Base-by-base conservation (phyloP, 2,888 invertebrate species). In the Lobophora halterata region DNA sequence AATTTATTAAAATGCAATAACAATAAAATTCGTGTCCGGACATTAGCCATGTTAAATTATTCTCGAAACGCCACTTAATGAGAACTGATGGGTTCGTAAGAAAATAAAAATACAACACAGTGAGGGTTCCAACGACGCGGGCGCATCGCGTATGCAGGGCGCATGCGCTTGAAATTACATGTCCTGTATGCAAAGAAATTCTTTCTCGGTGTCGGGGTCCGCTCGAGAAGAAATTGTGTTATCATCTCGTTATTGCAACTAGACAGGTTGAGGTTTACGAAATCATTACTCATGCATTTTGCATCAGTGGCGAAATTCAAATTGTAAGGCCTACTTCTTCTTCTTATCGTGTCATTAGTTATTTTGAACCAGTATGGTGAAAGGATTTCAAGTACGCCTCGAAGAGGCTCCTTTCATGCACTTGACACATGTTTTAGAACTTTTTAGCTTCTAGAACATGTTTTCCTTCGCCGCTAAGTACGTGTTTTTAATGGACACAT, bases 61-160 rank as follows among this genome's bases (percentile, higher is more conserved):
- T 87, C 87, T 85, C 70, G 75, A 79, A 85, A 85, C 86, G 83
- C 79, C 78, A 79, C 73, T 87, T 87, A 87, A 87, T 87, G 86
- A 87, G 87, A 87, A 87, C 75, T 86, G 86, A 87, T 87, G 87
- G 79, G 85, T 86, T 87, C 82, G 65, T 82, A 79, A 79, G 86
- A 86, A 86, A 85, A 82, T 81, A 77, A 77, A 76, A 82, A 81
- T 69, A 79, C 78, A 79, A 78, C 79, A 76, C 65, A 70, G 65
- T 69, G 65, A 68, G 70, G 67, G 67, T 73, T 72, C 66, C 65
- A 65, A 67, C 67, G 64, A 70, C 61, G 57, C 55, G 49, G 53
- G 52, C 56, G 57, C 73, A 79, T 81, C 73, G 58, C 52, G 74
- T 85, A 86, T 87, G 85, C 86, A 66, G 72, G 59, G 54, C 67